Evolutionary conservation across 1,140 invertebrate species (phyloP).

Genomic region (Drosophila gunungcola): DNA sequence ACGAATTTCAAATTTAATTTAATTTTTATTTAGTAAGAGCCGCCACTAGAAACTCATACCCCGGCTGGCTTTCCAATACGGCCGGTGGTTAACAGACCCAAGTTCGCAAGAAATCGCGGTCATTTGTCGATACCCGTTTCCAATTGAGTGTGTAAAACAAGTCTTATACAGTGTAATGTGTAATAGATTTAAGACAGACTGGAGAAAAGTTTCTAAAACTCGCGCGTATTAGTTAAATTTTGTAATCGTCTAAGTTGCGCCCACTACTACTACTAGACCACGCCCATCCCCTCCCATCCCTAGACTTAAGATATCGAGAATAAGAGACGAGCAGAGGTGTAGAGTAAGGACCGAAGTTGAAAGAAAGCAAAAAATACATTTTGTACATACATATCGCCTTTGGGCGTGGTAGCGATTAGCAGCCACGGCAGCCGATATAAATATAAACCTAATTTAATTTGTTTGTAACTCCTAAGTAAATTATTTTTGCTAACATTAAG

Average conservation of each 20-base stretch:
- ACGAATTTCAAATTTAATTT: conserved; percentile 44
- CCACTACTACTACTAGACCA: conserved; percentile 36
- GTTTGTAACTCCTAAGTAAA: conserved; percentile 52
- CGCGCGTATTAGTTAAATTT: conserved; percentile 75
- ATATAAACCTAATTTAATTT: conserved; percentile 49
- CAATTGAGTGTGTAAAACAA: conserved; percentile 14
- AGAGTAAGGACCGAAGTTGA: conserved; percentile 37
- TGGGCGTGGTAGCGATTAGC: conserved; percentile 52
- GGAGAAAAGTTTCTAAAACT: conserved; percentile 71
- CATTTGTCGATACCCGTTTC: conserved; percentile 3
- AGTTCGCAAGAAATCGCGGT: background rate
- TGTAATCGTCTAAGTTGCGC: conserved; percentile 70
- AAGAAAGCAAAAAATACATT: conserved; percentile 82
- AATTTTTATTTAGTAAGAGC: conserved; percentile 32
- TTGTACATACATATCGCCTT: conserved; percentile 78
- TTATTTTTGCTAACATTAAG: conserved; percentile 63
- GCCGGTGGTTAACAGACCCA: background rate
- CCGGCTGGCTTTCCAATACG: background rate
- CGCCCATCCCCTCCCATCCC: conserved; percentile 21
- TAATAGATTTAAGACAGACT: conserved; percentile 37
- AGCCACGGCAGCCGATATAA: conserved; percentile 16
- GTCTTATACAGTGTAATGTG: conserved; percentile 19
- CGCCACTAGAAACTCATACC: conserved; percentile 6
- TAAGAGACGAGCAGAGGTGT: conserved; percentile 1
- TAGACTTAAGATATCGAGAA: conserved; percentile 1